Conservation (phyloP, 2,797 vertebrate genomes). For the Syngnathus rostellatus region DNA sequence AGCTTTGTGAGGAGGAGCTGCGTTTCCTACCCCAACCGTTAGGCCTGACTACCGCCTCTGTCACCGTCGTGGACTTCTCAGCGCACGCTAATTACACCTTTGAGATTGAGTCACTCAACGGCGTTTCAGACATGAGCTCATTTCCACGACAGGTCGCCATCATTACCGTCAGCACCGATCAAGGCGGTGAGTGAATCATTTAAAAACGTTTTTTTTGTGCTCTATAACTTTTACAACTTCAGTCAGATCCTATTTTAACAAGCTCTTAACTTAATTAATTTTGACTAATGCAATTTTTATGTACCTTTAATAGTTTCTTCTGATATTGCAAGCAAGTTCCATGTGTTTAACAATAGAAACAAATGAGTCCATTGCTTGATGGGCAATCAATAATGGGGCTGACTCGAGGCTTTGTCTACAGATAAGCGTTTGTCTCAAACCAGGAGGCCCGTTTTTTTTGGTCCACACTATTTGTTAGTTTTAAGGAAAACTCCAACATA, state of each 20-base stretch:
- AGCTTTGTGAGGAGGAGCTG: slow-evolving; percentile 84
- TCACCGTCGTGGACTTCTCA: slow-evolving; percentile 84
- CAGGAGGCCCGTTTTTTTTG: not conserved
- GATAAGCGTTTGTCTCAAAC: not conserved
- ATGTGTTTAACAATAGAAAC: not conserved
- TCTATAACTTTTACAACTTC: not conserved
- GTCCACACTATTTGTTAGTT: slow-evolving; percentile 1
- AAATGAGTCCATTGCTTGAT: not conserved
- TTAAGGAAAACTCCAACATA: slow-evolving; percentile 6
- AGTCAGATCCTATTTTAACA: not conserved
- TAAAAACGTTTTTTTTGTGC: not conserved
- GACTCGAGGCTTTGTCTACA: not conserved
- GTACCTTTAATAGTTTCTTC: not conserved
- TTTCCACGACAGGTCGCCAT: slow-evolving; percentile 82
- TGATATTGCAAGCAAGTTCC: not conserved
- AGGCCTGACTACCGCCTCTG: slow-evolving; percentile 81
- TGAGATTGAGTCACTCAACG: slow-evolving; percentile 92
- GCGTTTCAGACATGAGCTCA: slow-evolving; percentile 86
- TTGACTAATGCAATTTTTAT: not conserved
- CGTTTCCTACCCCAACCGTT: slow-evolving; percentile 85
- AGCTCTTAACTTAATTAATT: not conserved
- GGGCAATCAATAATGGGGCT: not conserved
- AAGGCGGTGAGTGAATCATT: slow-evolving; percentile 78
- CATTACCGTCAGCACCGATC: slow-evolving; percentile 88
- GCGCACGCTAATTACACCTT: slow-evolving; percentile 95